These are phyloP conservation scores for Aradophagus sp. DNA, from an alignment of 1,140 invertebrate species.

Conservation along the genomic window DNA sequence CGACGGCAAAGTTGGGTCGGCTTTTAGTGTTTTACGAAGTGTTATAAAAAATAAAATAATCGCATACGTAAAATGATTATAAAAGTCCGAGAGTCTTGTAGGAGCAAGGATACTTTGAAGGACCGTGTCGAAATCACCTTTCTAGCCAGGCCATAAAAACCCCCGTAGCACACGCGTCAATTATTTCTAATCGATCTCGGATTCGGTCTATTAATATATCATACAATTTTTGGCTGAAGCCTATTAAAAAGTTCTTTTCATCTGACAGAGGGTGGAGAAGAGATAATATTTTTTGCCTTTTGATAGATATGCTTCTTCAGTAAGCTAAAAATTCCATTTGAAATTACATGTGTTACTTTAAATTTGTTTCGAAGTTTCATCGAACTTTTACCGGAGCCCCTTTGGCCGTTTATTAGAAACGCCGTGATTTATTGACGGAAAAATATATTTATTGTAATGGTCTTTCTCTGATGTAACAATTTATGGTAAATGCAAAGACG, in stretches of 20 bases:
- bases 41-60: conserved; percentile 51
- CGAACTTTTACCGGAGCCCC: conserved; percentile 4
- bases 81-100: conserved; percentile 33
- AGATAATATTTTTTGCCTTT: conserved; percentile 52
- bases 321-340: conserved; percentile 55
- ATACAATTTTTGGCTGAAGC: conserved; percentile 48
- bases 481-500: conserved; percentile 19
- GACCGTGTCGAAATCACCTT: conserved; percentile 54
- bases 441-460: conserved; percentile 34
- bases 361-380: conserved; percentile 50
- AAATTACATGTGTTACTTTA: conserved; percentile 47
- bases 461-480: conserved; percentile 10
- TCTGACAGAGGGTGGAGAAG: conserved; percentile 54
- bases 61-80: conserved; percentile 45
- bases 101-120: conserved; percentile 33
- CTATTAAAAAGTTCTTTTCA: conserved; percentile 55
- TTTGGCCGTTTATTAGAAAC: conserved; percentile 38
- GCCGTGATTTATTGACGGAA: conserved; percentile 43
- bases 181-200: conserved; percentile 57
- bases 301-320: conserved; percentile 60
- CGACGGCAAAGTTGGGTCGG: conserved; percentile 10
- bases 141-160: conserved; percentile 47
- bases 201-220: conserved; percentile 59
- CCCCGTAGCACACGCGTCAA: conserved; percentile 56
- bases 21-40: conserved; percentile 48